A percentile compares a stretch with the other conserved stretches of the same genome.
These are phyloP conservation scores for Heteronetta atricapilla DNA, from an alignment of 2,113 vertebrate genomes.

Conservation along the genomic window DNA sequence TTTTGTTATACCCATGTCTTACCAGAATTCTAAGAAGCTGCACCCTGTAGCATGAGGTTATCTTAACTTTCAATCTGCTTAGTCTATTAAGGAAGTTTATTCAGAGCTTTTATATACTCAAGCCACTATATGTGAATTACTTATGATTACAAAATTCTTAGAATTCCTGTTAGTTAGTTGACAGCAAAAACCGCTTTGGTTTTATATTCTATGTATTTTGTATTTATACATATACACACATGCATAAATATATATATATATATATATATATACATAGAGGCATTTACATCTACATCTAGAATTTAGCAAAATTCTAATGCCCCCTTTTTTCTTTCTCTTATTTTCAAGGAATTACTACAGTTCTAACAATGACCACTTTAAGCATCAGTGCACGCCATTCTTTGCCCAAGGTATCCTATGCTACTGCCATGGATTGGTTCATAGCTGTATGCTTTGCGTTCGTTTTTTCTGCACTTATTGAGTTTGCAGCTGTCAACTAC, in stretches of 20 bases:
- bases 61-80: not conserved
- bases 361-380: slow-evolving; percentile 94
- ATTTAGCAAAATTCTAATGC: not conserved
- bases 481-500: slow-evolving; percentile 97
- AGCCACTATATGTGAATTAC: not conserved
- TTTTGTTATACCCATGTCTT: not conserved
- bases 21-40: not conserved
- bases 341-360: slow-evolving; percentile 90
- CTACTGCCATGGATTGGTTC: slow-evolving; percentile 97
- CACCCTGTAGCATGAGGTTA: not conserved
- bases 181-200: not conserved
- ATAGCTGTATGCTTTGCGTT: slow-evolving; percentile 97
- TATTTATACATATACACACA: too few relatives aligned
- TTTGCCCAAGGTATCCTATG: slow-evolving; percentile 94
- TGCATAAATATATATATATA: not conserved
- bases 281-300: not conserved
- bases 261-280: not conserved
- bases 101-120: not conserved
- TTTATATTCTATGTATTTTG: not conserved
- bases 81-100: not conserved
- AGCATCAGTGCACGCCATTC: slow-evolving; percentile 96
- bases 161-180: not conserved
- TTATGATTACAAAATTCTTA: not conserved
- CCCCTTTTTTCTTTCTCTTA: not conserved
- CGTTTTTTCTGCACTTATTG: slow-evolving; percentile 96